Evolutionary conservation across 2,113 vertebrate genomes (phyloP).

Genomic region (Pygathrix nemaeus): DNA sequence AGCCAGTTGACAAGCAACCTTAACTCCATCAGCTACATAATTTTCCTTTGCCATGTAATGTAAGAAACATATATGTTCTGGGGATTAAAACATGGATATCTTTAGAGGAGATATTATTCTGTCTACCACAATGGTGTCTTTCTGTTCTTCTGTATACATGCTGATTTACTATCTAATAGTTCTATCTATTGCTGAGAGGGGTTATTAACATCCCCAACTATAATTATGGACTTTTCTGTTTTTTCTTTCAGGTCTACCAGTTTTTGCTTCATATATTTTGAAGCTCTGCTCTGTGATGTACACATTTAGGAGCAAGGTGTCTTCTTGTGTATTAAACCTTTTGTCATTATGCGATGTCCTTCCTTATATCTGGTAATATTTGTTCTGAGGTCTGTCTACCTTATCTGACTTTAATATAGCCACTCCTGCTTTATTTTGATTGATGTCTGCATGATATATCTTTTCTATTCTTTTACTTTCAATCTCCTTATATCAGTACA

Average conservation of each 20-base stretch:
- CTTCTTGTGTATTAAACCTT: background rate
- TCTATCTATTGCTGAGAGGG: background rate
- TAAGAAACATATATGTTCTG: background rate
- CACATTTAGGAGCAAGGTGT: background rate
- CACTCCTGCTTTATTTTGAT: conserved; percentile 19
- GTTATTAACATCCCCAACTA: background rate
- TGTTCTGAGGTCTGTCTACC: background rate
- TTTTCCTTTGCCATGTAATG: background rate
- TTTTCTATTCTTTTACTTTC: background rate
- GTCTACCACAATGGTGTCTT: background rate
- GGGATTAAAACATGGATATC: background rate
- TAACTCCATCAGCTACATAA: background rate
- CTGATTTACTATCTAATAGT: background rate
- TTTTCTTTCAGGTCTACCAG: background rate
- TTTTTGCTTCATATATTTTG: background rate
- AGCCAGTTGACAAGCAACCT: background rate
- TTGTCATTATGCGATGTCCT: background rate
- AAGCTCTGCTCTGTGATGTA: background rate
- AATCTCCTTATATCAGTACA: background rate
- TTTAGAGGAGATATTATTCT: background rate
- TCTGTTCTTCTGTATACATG: background rate
- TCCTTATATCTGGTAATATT: conserved; percentile 15
- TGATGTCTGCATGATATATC: background rate
- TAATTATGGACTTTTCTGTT: background rate
- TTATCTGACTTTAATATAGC: conserved; percentile 49